phyloP scores from a whole-genome alignment of 1,140 invertebrate species.

The Diabrotica virgifera region DNA sequence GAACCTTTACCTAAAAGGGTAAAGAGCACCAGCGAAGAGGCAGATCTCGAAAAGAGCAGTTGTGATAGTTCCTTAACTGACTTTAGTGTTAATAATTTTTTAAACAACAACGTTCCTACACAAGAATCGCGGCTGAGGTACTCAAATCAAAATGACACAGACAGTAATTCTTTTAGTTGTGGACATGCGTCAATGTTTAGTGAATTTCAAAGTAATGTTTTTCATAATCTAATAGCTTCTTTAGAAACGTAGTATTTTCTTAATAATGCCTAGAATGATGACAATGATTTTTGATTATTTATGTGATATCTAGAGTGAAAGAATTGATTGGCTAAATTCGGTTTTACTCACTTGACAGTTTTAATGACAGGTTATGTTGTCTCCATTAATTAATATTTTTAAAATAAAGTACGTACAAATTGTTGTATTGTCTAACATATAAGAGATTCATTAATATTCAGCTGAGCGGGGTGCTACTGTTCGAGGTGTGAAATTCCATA shows the following conservation, averaged over 20 bases:
- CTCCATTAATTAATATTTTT: too few relatives aligned
- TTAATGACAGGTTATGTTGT: background rate
- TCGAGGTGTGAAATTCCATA: too few relatives aligned
- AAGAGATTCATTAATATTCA: too few relatives aligned
- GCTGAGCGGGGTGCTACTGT: too few relatives aligned
- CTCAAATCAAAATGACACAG: slow-evolving; percentile 33
- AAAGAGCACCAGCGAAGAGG: slow-evolving; percentile 32
- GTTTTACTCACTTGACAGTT: background rate
- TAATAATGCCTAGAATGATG: background rate
- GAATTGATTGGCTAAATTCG: background rate
- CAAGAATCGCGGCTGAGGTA: slow-evolving; percentile 27
- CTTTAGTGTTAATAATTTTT: slow-evolving; percentile 29
- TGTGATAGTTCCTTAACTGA: slow-evolving; percentile 18
- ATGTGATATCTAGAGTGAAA: background rate
- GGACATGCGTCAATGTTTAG: slow-evolving; percentile 58
- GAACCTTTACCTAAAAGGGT: slow-evolving; percentile 40
- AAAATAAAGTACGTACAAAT: too few relatives aligned
- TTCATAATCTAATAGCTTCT: slow-evolving; percentile 58
- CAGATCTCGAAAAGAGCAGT: slow-evolving; percentile 20
- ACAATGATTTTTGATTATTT: background rate
- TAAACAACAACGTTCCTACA: slow-evolving; percentile 37
- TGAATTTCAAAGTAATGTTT: slow-evolving; percentile 59
- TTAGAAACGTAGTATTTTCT: slow-evolving; percentile 53
- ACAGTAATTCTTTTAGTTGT: slow-evolving; percentile 50
- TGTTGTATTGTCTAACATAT: too few relatives aligned